Evolutionary conservation across 2,113 vertebrate genomes (phyloP).

Genomic region (Craseonycteris thonglongyai): DNA sequence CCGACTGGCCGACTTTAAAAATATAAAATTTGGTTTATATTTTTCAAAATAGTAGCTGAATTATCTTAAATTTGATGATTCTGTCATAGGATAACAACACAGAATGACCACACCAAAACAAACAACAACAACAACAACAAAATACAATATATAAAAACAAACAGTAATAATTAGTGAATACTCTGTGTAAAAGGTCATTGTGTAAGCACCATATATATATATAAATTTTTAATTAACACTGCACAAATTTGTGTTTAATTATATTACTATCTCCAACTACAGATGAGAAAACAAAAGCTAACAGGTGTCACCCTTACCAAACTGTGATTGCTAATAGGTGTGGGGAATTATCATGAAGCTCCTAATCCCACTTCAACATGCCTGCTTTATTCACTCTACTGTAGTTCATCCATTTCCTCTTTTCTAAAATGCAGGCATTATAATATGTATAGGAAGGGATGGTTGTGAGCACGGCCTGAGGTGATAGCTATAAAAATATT

Average conservation of each 20-base stretch:
- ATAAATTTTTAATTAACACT: too few species aligned
- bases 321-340: background rate
- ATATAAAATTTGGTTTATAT: background rate
- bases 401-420: background rate
- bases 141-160: background rate
- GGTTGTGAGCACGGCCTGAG: background rate
- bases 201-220: background rate
- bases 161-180: background rate
- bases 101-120: background rate
- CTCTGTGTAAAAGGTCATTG: background rate
- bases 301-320: background rate
- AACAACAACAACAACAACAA: background rate
- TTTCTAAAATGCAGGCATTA: background rate
- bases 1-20: background rate
- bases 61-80: background rate
- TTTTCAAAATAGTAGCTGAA: background rate
- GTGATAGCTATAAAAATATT: background rate
- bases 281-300: background rate
- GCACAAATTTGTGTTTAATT: background rate
- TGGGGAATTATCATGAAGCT: background rate
- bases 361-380: background rate
- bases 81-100: background rate
- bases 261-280: background rate
- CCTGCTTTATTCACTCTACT: background rate
- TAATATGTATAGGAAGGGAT: background rate